phyloP scores from a whole-genome alignment of 1,140 invertebrate genomes.

The Lepidurus arcticus region DNA sequence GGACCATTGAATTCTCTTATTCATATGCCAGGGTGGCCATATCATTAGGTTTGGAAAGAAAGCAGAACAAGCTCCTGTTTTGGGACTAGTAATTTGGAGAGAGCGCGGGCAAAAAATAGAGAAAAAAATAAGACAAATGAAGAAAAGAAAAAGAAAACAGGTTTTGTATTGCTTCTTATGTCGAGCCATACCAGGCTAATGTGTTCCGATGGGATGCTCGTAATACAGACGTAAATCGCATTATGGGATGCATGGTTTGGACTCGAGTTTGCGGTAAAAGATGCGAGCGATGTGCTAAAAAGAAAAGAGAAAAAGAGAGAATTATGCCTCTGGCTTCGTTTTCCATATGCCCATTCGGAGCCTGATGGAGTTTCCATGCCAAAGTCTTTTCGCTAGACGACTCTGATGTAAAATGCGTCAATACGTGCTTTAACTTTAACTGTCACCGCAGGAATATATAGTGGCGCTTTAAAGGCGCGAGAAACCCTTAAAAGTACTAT shows the following conservation, averaged over 20 bases:
- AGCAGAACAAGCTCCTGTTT: too few relatives aligned
- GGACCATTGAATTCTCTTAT: too few relatives aligned
- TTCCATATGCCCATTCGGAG: neutral
- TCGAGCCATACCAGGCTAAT: neutral
- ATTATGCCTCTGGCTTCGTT: neutral
- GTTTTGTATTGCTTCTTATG: neutral
- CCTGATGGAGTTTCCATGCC: constrained; percentile 13
- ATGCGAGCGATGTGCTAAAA: neutral
- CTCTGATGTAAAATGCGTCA: neutral
- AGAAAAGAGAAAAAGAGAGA: neutral
- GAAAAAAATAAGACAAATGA: too few relatives aligned
- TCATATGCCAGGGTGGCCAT: too few relatives aligned
- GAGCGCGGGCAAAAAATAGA: too few relatives aligned
- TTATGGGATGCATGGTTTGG: neutral
- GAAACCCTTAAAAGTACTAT: neutral
- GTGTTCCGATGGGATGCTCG: neutral
- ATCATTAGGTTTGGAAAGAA: too few relatives aligned
- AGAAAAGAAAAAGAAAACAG: neutral
- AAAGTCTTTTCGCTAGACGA: neutral
- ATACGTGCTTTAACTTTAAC: neutral
- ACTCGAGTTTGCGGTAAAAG: neutral
- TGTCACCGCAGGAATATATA: neutral
- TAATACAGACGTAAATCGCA: neutral
- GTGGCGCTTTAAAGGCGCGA: neutral
- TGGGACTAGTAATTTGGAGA: too few relatives aligned